Conservation (phyloP, 2,888 invertebrate genomes). For the Hecatera dysodea region DNA sequence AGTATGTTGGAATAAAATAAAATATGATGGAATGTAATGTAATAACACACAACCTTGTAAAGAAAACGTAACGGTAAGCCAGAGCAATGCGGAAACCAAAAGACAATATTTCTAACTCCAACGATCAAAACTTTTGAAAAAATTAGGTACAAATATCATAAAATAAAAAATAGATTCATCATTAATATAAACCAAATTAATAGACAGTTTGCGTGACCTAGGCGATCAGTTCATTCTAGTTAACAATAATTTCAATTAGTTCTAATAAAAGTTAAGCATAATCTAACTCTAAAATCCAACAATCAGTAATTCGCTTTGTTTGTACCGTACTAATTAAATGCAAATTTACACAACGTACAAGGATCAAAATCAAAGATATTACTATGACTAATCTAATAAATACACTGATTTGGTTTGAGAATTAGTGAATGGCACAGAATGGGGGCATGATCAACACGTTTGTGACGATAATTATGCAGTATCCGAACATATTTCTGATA, state of each 20-base stretch:
- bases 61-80: neutral
- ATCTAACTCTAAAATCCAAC: neutral
- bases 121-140: neutral
- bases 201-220: neutral
- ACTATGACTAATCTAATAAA: constrained; percentile 23
- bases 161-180: neutral
- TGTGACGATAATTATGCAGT: constrained; percentile 30
- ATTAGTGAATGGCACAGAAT: constrained; percentile 40
- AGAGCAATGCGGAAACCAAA: neutral
- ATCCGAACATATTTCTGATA: constrained; percentile 27
- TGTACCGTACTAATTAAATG: constrained; percentile 1
- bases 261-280: neutral
- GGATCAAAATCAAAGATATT: constrained; percentile 2
- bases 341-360: constrained; percentile 6
- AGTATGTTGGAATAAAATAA: neutral
- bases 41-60: neutral
- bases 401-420: constrained; percentile 33
- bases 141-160: neutral
- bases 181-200: neutral
- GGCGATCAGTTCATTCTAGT: neutral
- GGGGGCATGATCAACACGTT: constrained; percentile 46
- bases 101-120: too few relatives aligned
- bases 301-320: neutral
- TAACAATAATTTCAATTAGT: neutral
- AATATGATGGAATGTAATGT: neutral